Conservation (phyloP, 2,797 vertebrate species). For the Limnodromus scolopaceus region DNA sequence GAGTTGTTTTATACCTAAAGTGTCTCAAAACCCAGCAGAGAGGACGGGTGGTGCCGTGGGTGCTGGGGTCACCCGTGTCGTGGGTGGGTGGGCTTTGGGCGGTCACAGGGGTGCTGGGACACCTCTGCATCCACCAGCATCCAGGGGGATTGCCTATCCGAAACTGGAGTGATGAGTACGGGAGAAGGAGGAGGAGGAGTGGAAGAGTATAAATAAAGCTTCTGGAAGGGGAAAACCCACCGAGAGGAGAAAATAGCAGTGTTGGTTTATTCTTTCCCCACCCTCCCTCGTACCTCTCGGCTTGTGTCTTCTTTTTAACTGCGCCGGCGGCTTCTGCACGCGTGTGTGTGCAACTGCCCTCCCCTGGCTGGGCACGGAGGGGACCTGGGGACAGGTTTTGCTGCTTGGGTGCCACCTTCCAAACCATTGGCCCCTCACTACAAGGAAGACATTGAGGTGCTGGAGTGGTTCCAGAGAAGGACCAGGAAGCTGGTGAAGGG, state of each 20-base stretch:
- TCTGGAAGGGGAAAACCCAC: conserved; percentile 1
- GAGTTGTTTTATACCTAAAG: neutral
- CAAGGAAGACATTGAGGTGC: neutral
- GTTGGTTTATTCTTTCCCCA: neutral
- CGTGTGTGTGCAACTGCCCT: neutral
- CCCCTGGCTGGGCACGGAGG: neutral
- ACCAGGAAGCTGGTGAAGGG: neutral
- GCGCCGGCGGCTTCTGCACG: accelerated
- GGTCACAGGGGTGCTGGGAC: neutral
- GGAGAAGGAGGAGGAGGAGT: neutral
- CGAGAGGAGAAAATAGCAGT: neutral
- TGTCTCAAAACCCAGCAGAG: neutral
- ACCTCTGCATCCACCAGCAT: accelerated
- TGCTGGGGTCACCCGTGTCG: accelerated
- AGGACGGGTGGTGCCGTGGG: neutral
- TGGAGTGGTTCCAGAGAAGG: neutral
- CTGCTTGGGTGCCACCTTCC: neutral
- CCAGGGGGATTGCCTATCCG: neutral
- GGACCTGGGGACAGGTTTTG: neutral
- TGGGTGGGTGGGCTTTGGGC: neutral
- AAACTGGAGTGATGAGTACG: neutral
- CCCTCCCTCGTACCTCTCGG: neutral
- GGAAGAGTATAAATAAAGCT: neutral
- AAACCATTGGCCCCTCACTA: accelerated
- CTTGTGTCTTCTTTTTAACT: accelerated